Conservation (phyloP, 2,888 invertebrate genomes). For the Leuctra nigra region DNA sequence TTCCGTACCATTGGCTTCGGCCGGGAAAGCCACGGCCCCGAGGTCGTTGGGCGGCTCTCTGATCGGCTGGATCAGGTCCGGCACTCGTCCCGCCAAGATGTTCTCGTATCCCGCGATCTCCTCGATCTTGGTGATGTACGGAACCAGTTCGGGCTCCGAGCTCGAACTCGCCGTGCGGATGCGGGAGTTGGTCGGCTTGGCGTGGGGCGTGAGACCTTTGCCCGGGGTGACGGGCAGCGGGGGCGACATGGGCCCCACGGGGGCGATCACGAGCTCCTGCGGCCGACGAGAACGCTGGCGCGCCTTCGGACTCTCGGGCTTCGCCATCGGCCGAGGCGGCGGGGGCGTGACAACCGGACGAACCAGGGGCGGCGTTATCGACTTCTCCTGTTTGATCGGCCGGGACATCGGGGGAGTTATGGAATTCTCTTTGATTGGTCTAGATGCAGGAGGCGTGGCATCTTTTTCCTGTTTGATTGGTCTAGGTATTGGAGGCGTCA, state of each 20-base stretch:
- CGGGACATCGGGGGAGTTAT: not conserved
- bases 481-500: not conserved
- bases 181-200: conserved; percentile 33
- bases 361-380: conserved; percentile 30
- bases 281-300: not conserved
- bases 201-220: conserved; percentile 28
- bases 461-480: not conserved
- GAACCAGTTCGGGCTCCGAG: conserved; percentile 54
- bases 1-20: conserved; percentile 3
- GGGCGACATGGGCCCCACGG: conserved; percentile 21
- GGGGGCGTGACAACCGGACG: not conserved
- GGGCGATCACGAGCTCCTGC: not conserved
- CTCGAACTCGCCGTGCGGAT: conserved; percentile 42
- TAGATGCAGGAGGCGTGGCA: too few species aligned
- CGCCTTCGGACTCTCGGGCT: not conserved
- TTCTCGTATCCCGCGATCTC: conserved; percentile 46
- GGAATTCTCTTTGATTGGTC: not conserved
- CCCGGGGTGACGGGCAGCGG: conserved; percentile 28
- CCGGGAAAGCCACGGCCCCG: conserved; percentile 20
- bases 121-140: conserved; percentile 55
- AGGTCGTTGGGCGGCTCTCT: conserved; percentile 38
- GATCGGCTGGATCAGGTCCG: conserved; percentile 35
- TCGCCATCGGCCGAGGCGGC: not conserved
- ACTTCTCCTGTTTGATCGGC: not conserved
- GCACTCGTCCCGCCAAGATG: conserved; percentile 29